phyloP scores from a whole-genome alignment of 2,888 invertebrate species.

The Archaeoteleia sp. region DNA sequence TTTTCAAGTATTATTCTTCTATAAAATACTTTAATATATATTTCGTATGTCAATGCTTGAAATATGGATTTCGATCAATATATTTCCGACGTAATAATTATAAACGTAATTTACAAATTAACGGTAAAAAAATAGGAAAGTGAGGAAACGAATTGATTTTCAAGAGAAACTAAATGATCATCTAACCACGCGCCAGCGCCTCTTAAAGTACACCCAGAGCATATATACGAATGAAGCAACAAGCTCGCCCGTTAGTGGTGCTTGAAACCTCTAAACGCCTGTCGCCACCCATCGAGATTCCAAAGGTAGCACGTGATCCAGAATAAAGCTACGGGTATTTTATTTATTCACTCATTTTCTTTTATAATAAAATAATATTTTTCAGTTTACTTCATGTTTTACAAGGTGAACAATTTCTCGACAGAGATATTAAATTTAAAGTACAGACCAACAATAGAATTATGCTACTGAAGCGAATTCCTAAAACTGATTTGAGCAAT shows the following conservation, averaged over 20 bases:
- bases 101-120: background rate
- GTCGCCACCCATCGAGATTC: constrained; percentile 50
- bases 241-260: constrained; percentile 52
- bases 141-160: constrained; percentile 28
- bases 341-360: constrained; percentile 35
- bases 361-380: too few relatives aligned
- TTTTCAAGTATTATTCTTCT: too few relatives aligned
- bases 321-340: constrained; percentile 41
- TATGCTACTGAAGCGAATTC: too few relatives aligned
- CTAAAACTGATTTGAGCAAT: too few relatives aligned
- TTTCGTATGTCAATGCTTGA: too few relatives aligned
- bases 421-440: too few relatives aligned
- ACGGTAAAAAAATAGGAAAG: constrained; percentile 1
- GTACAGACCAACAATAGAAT: too few relatives aligned
- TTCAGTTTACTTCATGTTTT: too few relatives aligned
- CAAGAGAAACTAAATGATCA: constrained; percentile 34
- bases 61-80: too few relatives aligned
- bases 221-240: constrained; percentile 52
- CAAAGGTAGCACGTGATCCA: constrained; percentile 37
- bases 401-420: too few relatives aligned
- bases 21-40: too few relatives aligned
- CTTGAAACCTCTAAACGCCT: constrained; percentile 53
- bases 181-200: constrained; percentile 30
- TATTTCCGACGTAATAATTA: too few relatives aligned
- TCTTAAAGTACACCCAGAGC: constrained; percentile 43